These are phyloP conservation scores for Brachionus koreanus DNA, from an alignment of 1,140 invertebrate genomes.

Conservation along the genomic window DNA sequence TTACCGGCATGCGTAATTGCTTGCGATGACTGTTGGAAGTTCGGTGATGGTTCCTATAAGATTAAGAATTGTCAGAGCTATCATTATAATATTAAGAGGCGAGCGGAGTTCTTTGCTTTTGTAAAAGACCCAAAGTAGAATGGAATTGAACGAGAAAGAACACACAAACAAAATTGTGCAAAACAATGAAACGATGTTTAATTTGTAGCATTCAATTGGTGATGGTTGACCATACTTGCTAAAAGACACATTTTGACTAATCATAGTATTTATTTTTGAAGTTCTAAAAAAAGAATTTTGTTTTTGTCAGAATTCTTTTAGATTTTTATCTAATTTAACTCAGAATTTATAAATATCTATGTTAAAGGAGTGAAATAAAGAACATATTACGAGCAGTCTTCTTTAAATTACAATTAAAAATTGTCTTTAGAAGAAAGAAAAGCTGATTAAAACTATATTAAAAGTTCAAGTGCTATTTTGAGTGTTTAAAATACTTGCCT, in stretches of 20 bases:
- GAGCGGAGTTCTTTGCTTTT: constrained; percentile 48
- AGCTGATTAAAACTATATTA: too few relatives aligned
- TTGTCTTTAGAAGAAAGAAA: too few relatives aligned
- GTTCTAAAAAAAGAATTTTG: not conserved
- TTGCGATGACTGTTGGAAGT: not conserved
- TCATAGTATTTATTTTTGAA: not conserved
- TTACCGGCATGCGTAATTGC: constrained; percentile 28
- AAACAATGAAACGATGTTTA: not conserved
- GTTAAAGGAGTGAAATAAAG: too few relatives aligned
- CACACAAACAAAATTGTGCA: not conserved
- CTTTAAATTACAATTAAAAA: too few relatives aligned
- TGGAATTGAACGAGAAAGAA: constrained; percentile 9
- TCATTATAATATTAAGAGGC: constrained; percentile 50
- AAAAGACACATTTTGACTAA: not conserved
- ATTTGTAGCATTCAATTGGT: constrained; percentile 2
- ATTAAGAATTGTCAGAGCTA: constrained; percentile 47
- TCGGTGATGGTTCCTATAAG: constrained; percentile 46
- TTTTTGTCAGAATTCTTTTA: not conserved
- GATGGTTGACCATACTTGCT: not conserved
- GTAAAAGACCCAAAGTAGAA: constrained; percentile 47
- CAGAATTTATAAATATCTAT: too few relatives aligned
- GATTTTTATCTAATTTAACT: not conserved
- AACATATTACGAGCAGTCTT: too few relatives aligned
- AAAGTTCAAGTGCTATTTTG: too few relatives aligned
- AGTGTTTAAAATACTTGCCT: too few relatives aligned